Evolutionary conservation across 35 echinoderm and acorn worm species (phyloP), one percentile per base, ranked within the genome.

Genomic region (Patiria miniata): DNA sequence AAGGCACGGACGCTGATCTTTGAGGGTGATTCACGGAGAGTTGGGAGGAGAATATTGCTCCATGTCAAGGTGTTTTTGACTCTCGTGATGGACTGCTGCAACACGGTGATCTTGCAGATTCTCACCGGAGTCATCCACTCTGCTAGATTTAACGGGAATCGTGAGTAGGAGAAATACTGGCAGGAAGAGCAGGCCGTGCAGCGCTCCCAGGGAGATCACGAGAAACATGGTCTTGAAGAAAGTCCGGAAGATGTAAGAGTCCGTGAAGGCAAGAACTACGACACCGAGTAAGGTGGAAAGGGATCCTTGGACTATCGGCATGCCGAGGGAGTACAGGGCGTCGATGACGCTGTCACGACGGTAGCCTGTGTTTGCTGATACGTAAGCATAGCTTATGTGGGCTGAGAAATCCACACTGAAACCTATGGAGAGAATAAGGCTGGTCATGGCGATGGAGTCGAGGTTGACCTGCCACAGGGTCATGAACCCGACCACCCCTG

Each of bases 401-500:
- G 86, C 85, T 2, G 94, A 93, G 54, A 89, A 96, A 34, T 95
- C 93, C 0, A 95, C 85, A 36, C 93, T 95, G 21, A 95, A 95
- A 0, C 93, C 93, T 40, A 95, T 50, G 28, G 51, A 87, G 9
- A 92, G 90, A 77, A 92, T 92, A 60, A 93, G 82, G 37, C 65
- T 94, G 19, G 90, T 85, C 88, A 94, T 90, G 33, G 93, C 90
- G 37, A 94, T 83, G 33, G 56, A 77, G 61, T 94, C 83, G 21
- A 94, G 87, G 21, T 82, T 53, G 37, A 94, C 84, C 23, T 87
- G 87, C 88, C 87, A 90, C 26, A 81, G 42, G 23, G 86, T 61
- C 91, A 93, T 93, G 86, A 78, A 93, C 39, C 91, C 91, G 18
- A 93, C 79, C 21, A 94, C 88, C 9, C 93, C 93, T 23, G 68